A percentile compares a stretch with the other conserved stretches of the same genome.
Conservation (phyloP, 2,888 invertebrate species). For the Caenorhabditis imperialis region DNA sequence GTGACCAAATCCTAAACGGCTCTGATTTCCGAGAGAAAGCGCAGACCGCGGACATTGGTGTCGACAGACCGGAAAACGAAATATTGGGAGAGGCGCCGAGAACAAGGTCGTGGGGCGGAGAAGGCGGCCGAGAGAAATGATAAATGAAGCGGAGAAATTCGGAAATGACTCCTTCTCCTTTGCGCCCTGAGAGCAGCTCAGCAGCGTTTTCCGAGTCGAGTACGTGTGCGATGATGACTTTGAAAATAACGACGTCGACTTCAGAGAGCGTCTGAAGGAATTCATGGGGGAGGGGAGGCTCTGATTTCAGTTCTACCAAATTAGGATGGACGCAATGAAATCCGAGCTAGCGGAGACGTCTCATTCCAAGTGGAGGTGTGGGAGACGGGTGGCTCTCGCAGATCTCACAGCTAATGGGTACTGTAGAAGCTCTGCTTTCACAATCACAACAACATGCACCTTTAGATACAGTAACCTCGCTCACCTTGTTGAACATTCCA, state of each 20-base stretch:
- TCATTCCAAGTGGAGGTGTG: no score
- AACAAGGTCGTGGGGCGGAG: constrained; percentile 13
- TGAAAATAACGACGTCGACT: constrained; percentile 5
- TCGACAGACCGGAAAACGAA: not conserved
- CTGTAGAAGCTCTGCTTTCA: no score
- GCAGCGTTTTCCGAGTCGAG: constrained; percentile 22
- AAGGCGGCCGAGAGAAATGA: constrained; percentile 25
- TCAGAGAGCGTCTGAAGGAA: no score
- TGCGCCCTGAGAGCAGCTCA: not conserved
- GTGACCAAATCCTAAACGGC: no score
- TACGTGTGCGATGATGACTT: constrained; percentile 22
- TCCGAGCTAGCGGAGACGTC: no score
- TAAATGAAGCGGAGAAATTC: constrained; percentile 54
- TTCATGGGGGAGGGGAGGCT: constrained; percentile 16
- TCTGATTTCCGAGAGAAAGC: no score
- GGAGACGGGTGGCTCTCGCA: no score
- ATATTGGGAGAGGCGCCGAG: constrained; percentile 4
- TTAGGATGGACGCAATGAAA: constrained; percentile 21
- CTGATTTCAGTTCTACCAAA: constrained; percentile 25
- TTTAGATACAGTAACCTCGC: not conserved
- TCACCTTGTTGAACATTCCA: constrained; percentile 50
- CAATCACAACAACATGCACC: no score
- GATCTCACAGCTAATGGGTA: no score
- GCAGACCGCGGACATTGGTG: no score
- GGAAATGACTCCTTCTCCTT: constrained; percentile 32